phyloP scores from a whole-genome alignment of 2,797 vertebrate genomes.

The Protosalanx chinensis region DNA sequence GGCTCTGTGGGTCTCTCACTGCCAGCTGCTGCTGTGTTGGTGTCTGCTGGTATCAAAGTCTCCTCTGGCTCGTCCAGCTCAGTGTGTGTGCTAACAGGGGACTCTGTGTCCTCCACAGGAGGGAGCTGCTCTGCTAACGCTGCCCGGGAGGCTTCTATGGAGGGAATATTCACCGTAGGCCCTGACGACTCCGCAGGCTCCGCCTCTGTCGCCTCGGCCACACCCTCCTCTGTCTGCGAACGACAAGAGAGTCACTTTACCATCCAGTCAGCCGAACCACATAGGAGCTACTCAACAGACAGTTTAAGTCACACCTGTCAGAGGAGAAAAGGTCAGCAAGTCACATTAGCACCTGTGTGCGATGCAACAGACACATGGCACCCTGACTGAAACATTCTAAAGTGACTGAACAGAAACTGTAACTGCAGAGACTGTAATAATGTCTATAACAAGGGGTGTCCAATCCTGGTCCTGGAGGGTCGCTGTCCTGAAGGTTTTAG shows the following conservation, averaged over 20 bases:
- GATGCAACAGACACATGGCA: background rate
- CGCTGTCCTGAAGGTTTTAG: too few relatives aligned
- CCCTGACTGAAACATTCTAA: background rate
- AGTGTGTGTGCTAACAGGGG: background rate
- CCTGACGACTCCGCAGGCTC: slow-evolving; percentile 68
- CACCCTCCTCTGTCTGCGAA: slow-evolving; percentile 68
- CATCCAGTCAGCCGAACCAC: background rate
- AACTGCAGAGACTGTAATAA: background rate
- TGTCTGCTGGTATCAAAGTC: background rate
- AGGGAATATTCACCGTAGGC: slow-evolving; percentile 70
- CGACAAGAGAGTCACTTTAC: slow-evolving; percentile 60
- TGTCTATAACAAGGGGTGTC: slow-evolving; percentile 54
- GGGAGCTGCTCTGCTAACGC: background rate
- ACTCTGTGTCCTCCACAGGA: slow-evolving; percentile 7
- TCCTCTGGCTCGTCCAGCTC: background rate
- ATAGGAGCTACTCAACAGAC: background rate
- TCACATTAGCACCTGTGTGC: background rate
- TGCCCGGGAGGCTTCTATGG: slow-evolving; percentile 33
- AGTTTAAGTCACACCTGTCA: slow-evolving; percentile 28
- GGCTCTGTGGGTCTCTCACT: background rate
- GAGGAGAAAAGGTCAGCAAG: slow-evolving; percentile 15
- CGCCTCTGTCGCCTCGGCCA: slow-evolving; percentile 69
- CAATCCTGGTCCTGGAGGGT: too few relatives aligned
- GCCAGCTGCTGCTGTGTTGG: background rate
- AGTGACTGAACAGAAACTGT: background rate